These are phyloP conservation scores for Lagria hirta DNA, from an alignment of 2,888 invertebrate species.

Conservation along the genomic window DNA sequence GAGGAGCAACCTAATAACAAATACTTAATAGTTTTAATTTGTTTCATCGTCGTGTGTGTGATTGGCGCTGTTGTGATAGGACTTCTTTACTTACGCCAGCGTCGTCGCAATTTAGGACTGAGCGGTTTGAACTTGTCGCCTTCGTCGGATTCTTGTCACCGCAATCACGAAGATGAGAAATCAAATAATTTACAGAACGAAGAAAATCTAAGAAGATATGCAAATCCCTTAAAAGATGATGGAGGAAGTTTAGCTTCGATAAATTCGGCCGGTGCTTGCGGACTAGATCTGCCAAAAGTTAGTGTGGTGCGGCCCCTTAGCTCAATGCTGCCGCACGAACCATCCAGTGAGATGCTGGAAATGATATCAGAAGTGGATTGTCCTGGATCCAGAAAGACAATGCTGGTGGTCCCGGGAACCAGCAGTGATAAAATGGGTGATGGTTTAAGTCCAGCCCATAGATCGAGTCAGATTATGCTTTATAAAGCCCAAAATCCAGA, in stretches of 20 bases:
- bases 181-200: slow-evolving; percentile 90
- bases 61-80: slow-evolving; percentile 53
- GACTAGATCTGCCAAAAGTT: slow-evolving; percentile 54
- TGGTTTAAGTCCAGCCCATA: slow-evolving; percentile 54
- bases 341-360: slow-evolving; percentile 64
- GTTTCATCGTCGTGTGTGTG: slow-evolving; percentile 52
- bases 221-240: slow-evolving; percentile 74
- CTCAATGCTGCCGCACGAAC: slow-evolving; percentile 53
- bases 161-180: slow-evolving; percentile 80
- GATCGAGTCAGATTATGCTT: slow-evolving; percentile 66
- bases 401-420: slow-evolving; percentile 54
- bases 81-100: slow-evolving; percentile 60
- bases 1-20: slow-evolving; percentile 58
- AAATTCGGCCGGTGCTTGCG: slow-evolving; percentile 44
- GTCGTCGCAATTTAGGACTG: slow-evolving; percentile 56
- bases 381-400: slow-evolving; percentile 52
- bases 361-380: slow-evolving; percentile 62
- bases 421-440: slow-evolving; percentile 48
- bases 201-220: slow-evolving; percentile 81
- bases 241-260: slow-evolving; percentile 45
- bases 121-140: slow-evolving; percentile 60
- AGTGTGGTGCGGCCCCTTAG: slow-evolving; percentile 53
- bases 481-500: slow-evolving; percentile 86
- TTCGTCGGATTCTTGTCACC: slow-evolving; percentile 62
- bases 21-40: slow-evolving; percentile 54